Conservation (phyloP, 2,888 invertebrate species). For the Heliconius hortense region DNA sequence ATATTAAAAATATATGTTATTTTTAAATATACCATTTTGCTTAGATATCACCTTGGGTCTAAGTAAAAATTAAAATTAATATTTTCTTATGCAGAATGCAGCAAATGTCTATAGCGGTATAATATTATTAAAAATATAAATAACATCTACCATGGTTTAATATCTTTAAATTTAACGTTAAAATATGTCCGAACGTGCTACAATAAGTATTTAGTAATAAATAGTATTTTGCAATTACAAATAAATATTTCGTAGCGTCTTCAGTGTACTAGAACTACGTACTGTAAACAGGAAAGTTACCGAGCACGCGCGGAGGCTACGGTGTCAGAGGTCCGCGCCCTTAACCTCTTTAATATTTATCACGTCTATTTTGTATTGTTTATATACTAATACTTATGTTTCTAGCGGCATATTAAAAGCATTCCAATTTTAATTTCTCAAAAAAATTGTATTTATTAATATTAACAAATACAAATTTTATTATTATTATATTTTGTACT, state of each 20-base stretch:
- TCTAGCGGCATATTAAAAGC: constrained; percentile 21
- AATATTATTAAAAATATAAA: too few relatives aligned
- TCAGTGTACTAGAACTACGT: constrained; percentile 9
- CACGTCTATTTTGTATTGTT: constrained; percentile 52
- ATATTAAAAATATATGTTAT: not conserved
- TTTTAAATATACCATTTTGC: too few relatives aligned
- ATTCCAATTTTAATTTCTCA: not conserved
- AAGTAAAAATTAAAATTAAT: too few relatives aligned
- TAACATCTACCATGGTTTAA: not conserved
- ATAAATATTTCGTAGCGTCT: constrained; percentile 2
- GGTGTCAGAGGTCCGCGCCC: constrained; percentile 63
- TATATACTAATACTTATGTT: constrained; percentile 44
- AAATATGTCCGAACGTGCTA: not conserved
- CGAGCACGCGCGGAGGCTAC: constrained; percentile 57
- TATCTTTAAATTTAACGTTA: not conserved
- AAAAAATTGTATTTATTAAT: not conserved
- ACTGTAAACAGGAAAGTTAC: constrained; percentile 73
- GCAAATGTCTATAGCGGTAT: too few relatives aligned
- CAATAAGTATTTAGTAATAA: not conserved
- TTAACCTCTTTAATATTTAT: constrained; percentile 70
- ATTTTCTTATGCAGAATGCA: too few relatives aligned
- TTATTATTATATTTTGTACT: not conserved
- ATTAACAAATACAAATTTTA: too few relatives aligned
- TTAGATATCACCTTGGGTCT: too few relatives aligned
- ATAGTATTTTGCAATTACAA: not conserved